A percentile compares a stretch with the other conserved stretches of the same genome.
These are phyloP conservation scores for Labeo calbasu DNA, from an alignment of 2,797 vertebrate species.

Conservation along the genomic window DNA sequence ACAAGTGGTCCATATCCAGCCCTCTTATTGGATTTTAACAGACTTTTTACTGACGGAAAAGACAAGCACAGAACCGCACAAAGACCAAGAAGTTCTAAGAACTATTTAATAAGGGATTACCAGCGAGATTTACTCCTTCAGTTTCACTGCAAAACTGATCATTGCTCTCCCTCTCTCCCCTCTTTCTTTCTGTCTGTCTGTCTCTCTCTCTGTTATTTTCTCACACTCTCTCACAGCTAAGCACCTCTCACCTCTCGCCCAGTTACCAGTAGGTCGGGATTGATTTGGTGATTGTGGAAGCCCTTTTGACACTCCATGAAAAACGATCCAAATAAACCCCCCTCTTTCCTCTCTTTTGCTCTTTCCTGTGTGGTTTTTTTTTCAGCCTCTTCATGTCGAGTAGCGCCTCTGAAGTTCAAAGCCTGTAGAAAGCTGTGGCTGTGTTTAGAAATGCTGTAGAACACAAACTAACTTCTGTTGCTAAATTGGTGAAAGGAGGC, in stretches of 20 bases:
- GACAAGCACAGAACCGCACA: constrained; percentile 28
- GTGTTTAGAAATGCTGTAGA: constrained; percentile 42
- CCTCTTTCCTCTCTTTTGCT: constrained; percentile 31
- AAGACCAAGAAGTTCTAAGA: constrained; percentile 37
- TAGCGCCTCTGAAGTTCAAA: constrained; percentile 52
- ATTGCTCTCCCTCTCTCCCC: not conserved
- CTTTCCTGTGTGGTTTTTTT: constrained; percentile 13
- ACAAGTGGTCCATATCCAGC: constrained; percentile 18
- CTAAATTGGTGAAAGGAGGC: constrained; percentile 29
- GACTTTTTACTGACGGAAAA: constrained; percentile 20
- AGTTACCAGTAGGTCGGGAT: constrained; percentile 59
- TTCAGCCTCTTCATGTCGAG: constrained; percentile 51
- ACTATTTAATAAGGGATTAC: constrained; percentile 55
- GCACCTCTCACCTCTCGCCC: constrained; percentile 57
- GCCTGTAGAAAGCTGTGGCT: constrained; percentile 37
- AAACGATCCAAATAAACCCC: constrained; percentile 59
- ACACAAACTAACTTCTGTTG: constrained; percentile 26
- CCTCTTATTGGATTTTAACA: constrained; percentile 17
- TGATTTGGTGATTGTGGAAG: constrained; percentile 64
- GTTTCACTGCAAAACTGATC: constrained; percentile 30
- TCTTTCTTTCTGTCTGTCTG: not conserved
- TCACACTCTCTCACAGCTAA: constrained; percentile 34
- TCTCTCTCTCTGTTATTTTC: constrained; percentile 38
- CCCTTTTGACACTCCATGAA: constrained; percentile 60
- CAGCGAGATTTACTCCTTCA: constrained; percentile 28